phyloP scores from a whole-genome alignment of 2,113 vertebrate genomes.

The Onychorhynchus coronatus region DNA sequence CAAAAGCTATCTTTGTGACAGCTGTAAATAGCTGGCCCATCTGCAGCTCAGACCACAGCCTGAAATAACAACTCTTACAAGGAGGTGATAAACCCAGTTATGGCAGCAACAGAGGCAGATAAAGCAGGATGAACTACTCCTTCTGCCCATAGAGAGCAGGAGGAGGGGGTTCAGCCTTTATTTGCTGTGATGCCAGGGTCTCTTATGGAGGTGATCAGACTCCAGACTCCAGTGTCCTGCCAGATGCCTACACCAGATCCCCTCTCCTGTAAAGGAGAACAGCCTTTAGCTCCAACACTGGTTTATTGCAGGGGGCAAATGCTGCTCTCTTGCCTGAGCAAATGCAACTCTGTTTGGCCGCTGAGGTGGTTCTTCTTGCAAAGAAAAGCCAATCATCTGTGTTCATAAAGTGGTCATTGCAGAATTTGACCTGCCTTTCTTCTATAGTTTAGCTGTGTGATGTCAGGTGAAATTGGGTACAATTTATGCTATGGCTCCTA shows the following conservation, averaged over 20 bases:
- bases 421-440: neutral
- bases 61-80: neutral
- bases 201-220: fast-evolving
- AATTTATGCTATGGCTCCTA: neutral
- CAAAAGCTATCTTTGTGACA: neutral
- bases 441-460: neutral
- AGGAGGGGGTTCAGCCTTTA: neutral
- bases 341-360: neutral
- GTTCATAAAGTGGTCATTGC: neutral
- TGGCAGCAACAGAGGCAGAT: neutral
- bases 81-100: neutral
- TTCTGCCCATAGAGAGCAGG: neutral
- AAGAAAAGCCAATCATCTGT: fast-evolving
- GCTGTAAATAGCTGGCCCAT: neutral
- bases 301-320: neutral
- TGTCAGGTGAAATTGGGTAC: neutral
- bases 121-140: fast-evolving
- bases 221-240: fast-evolving
- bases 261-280: fast-evolving
- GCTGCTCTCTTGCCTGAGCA: neutral
- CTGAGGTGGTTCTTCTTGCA: neutral
- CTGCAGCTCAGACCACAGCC: neutral
- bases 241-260: neutral
- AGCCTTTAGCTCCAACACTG: neutral
- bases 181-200: neutral